Evolutionary conservation across 2,113 vertebrate genomes (phyloP), one percentile per base, ranked within the genome.

Genomic region (Corvus moneduloides): DNA sequence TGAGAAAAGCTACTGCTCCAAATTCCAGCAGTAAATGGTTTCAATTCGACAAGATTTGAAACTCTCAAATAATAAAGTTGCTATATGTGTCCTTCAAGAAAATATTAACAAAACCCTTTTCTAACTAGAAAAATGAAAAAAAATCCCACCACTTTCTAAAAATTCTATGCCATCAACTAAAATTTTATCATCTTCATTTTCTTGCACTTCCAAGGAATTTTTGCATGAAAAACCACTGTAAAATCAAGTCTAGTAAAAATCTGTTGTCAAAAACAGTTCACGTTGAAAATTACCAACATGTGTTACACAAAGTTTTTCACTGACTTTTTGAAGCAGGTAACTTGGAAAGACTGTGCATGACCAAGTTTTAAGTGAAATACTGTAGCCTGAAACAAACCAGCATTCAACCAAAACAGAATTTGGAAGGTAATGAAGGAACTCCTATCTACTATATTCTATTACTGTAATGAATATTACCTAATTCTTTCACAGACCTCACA

Each of bases 221-320:
- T 61, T 10, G 27, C 39, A 66, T 3, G 4, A 66, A 77, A 83
- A 54, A 14, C 1, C 9, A 48, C 33, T 35, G 18, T 23, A 87
- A 87, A 74, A 84, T 39, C 37, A 55, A 69, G 13, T 27, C 48
- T n/a, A 77, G 26, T n/a, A 69, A 90, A 90, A 81, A 62, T 10
- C 26, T 0, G 0, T 10, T 51, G 17, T 35, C 16, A 16, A 81
- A 64, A 76, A 56, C 82, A 21, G 16, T 15, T 55, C 9, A 33
- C 0, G 1, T 11, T 73, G 16, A 87, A 72, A 6, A 32, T 44
- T 72, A 22, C 51, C 13, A 61, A 23, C 0, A 2, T 1, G 7
- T 0, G 2, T 52, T 44, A 30, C 2, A 24, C 30, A 12, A 56
- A 89, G 46, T n/a, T 82, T 94, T 66, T 56, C 37, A 20, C 1